Evolutionary conservation across 2,888 invertebrate species (phyloP), one percentile per base, ranked within the genome.

Genomic region (Sycophila texana): DNA sequence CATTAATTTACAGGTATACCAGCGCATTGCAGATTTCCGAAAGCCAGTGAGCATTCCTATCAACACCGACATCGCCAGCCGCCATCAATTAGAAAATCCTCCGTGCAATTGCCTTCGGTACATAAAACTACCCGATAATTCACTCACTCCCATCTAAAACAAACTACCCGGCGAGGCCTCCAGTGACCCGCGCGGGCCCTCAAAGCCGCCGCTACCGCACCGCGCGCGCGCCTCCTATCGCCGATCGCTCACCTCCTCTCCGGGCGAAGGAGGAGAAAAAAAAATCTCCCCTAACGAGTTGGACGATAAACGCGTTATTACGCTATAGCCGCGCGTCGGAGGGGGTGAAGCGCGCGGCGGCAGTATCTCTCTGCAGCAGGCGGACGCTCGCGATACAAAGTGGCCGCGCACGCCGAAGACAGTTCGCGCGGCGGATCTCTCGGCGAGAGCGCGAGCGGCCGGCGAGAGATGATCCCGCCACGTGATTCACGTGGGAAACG

Each of bases 401-500:
- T 76, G 75, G 61, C 30, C 55, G 74, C n/a, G 47, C 39, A 20
- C 5, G 47, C 30, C 14, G 57, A 47, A 20, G 30, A 67, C 66
- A 60, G 73, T 68, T 60, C 39, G 68, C 71, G 67, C 66, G 18
- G 51, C 30, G 61, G 55, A 78, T 67, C 55, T 65, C 55, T n/a
- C 53, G 55, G 67, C 67, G 53, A 71, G 71, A 53, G 70, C 74
- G 57, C n/a, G n/a, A n/a, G 76, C 80, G 74, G 70, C 67, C 14
- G 57, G 49, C 47, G 16, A 65, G 71, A 82, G 79, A 79, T 74
- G 81, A 73, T 77, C 70, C 77, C 63, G 82, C 72, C 39, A 39
- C 70, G 84, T 85, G 87, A 87, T 87, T 87, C 85, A 87, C 86
- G 84, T 88, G 88, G 86, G 87, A 87, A 88, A 85, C 83, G 82